Evolutionary conservation across 2,888 invertebrate species (phyloP), one percentile per base, ranked within the genome.

Genomic region (Caenorhabditis uteleia): DNA sequence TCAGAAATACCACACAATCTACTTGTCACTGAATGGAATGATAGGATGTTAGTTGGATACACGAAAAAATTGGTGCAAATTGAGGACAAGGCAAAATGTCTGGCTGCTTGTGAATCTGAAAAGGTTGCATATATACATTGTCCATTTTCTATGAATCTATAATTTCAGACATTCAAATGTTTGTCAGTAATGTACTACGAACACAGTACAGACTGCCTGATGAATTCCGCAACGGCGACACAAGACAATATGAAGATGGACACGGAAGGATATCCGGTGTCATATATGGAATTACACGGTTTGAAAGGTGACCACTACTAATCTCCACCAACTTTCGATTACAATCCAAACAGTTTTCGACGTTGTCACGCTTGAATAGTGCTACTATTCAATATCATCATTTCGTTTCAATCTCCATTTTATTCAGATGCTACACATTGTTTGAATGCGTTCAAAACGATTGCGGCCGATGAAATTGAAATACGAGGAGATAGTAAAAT

Each of bases 161-260:
- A n/a, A n/a, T 26, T 43, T 23, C 25, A 65, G 56, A 49, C 38
- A 8, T 72, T 69, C 33, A 43, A 53, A 0, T 72, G 72, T 34
- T 48, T 61, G 0, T 69, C 69, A 4, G 46, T 59, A 3, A 72
- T 72, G 69, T 72, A 42, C 47, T 72, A 72, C 27, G 39, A 31
- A 2, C 58, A 64, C 12, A 60, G 55, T 16, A 57, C 60, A 3
- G 67, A 72, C 20, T 72, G 72, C 47, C 56, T 72, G 12, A 38
- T 72, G 39, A 72, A 72, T 38, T 58, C 71, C n/a, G 71, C 66
- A 12, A 59, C 68, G 1, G 56, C 59, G 20, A 43, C 45, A 7
- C 42, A 58, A 4, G 62, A 57, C 8, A 20, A 27, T 2, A 14
- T 66, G 26, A 59, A 48, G 34, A 48, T 45, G 31, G 66, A 66